Base-by-base conservation (phyloP, 2,888 invertebrate species). In the Megastigmus dorsalis region DNA sequence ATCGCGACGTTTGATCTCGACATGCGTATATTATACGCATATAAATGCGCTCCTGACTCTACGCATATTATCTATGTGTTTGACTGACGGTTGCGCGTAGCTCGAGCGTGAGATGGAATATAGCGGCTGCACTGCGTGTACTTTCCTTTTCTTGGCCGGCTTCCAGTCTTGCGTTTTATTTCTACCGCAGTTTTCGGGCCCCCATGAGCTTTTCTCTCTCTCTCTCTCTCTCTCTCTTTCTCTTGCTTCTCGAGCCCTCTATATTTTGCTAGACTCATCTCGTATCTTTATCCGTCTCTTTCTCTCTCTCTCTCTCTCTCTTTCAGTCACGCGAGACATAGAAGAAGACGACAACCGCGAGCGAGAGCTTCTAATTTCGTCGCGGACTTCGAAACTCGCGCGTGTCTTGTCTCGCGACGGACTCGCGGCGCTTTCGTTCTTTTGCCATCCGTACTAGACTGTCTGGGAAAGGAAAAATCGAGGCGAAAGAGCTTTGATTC, bases 151-250 rank as follows among this genome's bases (percentile, higher is more conserved):
- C 78, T 83, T 82, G 82, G 83, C 80, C 77, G 78, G 59, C 77
- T 77, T 82, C 82, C 80, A 83, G 80, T 79, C 38, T 41, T 77
- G 72, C 72, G 77, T 79, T 82, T 79, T 82, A 82, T 82, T 82
- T 82, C 81, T 79, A 60, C 82, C 79, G 81, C 81, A 79, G 75
- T 78, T 66, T 60, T 74, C 75, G 60, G 74, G 71, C 78, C 67
- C 54, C 66, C 63, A 45, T 59, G 66, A 33, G 54, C 48, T 36
- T 18, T 38, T 3, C n/a, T n/a, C n/a, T n/a, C n/a, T n/a, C n/a
- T n/a, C n/a, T n/a, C n/a, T n/a, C n/a, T n/a, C n/a, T n/a, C n/a
- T n/a, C n/a, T n/a, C n/a, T n/a, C n/a, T n/a, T n/a, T n/a, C n/a
- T n/a, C n/a, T n/a, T n/a, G n/a, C n/a, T n/a, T n/a, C n/a, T n/a